Base-by-base conservation (phyloP, 2,888 invertebrate species). In the Synergus laeviventris region DNA sequence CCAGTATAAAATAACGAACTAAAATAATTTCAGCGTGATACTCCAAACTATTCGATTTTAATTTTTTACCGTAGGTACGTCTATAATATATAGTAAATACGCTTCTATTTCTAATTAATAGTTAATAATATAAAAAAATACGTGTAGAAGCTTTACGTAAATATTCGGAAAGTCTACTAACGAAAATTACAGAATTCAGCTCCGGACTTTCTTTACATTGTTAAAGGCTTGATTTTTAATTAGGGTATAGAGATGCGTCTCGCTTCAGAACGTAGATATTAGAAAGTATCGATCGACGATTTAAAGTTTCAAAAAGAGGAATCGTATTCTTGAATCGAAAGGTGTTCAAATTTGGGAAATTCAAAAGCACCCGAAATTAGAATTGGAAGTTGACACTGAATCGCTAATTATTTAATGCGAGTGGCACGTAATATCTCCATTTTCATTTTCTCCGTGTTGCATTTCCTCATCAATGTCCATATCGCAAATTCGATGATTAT, bases 381-480 rank as follows among this genome's bases (percentile, higher is more conserved):
- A 31, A 5, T 45, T 45, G 16, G 1, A 14, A 45, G 24, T 64
- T 11, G 64, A 21, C 74, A 18, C 8, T 1, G 21, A 39, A 56
- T 64, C 12, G 39, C 14, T 66, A 24, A 45, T 24, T 66, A 16
- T 18, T 84, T 86, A 89, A 83, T 87, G 89, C 42, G 89, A 89
- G 78, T 89, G 89, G 81, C 90, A 89, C 16, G 87, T 82, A 62
- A 86, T 84, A 56, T 88, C 87, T 12, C 82, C 81, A 76, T 84
- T 88, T 70, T 87, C 89, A 75, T 84, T 90, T 82, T 88, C 91
- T 73, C 85, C 87, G 74, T 85, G 88, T 62, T 88, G 88, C 64
- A 89, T 82, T 78, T 91, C 91, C 49, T 90, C 91, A 61, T 91
- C 91, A 38, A 88, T 85, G 75, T 90, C 89, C 21, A 87, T 86